phyloP scores from a whole-genome alignment of 92 coral and sea anemone species.

The Phenganax marumi region DNA sequence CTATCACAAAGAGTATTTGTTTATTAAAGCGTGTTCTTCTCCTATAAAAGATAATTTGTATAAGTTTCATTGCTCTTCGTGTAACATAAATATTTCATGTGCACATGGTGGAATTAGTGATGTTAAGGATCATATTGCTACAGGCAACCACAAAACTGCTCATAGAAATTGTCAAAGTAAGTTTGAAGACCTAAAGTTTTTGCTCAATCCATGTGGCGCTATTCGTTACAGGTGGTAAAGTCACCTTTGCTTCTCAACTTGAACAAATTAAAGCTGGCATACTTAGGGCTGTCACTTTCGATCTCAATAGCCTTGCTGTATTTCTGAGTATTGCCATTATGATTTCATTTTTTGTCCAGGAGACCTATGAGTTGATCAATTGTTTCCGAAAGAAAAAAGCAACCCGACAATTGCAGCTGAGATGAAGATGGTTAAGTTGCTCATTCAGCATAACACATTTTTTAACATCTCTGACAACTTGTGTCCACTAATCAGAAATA shows the following conservation, averaged over 20 bases:
- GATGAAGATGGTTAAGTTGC: conserved; percentile 54
- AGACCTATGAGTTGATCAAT: neutral
- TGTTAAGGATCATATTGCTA: conserved; percentile 27
- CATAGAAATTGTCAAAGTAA: conserved; percentile 5
- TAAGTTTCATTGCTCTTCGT: conserved; percentile 38
- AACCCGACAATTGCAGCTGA: conserved; percentile 45
- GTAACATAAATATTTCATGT: conserved; percentile 43
- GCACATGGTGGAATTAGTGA: conserved; percentile 47
- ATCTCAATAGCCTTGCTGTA: neutral
- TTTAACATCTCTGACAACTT: conserved; percentile 57
- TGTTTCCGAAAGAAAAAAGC: conserved; percentile 2
- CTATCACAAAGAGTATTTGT: conserved; percentile 23
- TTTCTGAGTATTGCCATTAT: neutral
- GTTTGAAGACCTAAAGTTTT: neutral
- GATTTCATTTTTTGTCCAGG: neutral
- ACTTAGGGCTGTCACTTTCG: neutral
- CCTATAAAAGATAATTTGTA: conserved; percentile 21
- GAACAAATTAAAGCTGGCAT: neutral
- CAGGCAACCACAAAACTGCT: conserved; percentile 13
- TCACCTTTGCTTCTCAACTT: neutral
- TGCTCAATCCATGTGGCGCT: neutral
- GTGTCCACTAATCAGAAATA: conserved; percentile 45
- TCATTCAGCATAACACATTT: conserved; percentile 59
- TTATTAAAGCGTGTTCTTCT: conserved; percentile 19
- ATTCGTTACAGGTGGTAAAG: neutral